Conservation (phyloP, 2,113 vertebrate genomes). For the Turdus rufiventris region DNA sequence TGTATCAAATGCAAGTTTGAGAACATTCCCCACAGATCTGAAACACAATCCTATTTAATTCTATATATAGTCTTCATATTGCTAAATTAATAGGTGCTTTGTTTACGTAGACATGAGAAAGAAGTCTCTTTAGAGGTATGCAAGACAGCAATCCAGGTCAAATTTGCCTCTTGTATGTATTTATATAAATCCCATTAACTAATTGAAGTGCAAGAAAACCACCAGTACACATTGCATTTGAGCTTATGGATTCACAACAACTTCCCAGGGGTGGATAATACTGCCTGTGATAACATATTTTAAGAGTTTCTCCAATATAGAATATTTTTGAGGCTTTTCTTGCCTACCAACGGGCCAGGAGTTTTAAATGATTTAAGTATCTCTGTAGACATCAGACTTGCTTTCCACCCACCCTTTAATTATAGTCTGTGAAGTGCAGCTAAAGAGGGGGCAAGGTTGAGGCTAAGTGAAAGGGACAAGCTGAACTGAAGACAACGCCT, state of each 20-base stretch:
- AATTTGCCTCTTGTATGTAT: background rate
- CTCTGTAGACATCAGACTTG: background rate
- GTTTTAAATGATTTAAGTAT: background rate
- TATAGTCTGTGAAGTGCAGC: background rate
- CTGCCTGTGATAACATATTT: background rate
- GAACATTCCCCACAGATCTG: background rate
- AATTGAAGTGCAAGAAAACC: background rate
- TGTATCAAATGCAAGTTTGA: background rate
- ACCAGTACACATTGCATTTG: background rate
- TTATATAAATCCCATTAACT: background rate
- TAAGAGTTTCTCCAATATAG: background rate
- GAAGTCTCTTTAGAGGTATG: background rate
- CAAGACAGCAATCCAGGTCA: background rate
- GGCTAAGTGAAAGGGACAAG: background rate
- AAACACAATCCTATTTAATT: background rate
- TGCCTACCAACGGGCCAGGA: fast-evolving
- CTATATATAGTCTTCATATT: background rate
- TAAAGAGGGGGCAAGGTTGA: background rate
- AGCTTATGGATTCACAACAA: background rate
- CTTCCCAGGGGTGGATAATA: background rate
- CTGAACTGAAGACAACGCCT: background rate
- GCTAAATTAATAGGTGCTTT: background rate
- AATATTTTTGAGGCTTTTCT: background rate
- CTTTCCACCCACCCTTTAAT: background rate
- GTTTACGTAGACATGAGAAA: background rate